Evolutionary conservation across 2,113 vertebrate species (phyloP).

Genomic region (Ictidomys tridecemlineatus): DNA sequence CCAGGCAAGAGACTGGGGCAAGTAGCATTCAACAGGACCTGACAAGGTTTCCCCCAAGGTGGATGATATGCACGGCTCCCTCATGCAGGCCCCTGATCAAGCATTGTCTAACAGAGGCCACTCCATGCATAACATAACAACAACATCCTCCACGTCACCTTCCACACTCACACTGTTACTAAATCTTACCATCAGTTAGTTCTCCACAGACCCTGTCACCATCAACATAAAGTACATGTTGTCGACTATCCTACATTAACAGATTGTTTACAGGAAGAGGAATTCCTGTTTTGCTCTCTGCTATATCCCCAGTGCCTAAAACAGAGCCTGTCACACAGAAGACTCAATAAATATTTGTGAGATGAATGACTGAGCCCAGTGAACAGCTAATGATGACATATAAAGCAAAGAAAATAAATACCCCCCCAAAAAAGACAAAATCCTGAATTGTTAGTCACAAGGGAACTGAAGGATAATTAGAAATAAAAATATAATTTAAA

Average conservation of each 20-base stretch:
- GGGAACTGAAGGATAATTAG: background rate
- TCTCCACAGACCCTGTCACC: background rate
- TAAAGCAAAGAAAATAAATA: background rate
- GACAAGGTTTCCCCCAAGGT: background rate
- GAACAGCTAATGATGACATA: background rate
- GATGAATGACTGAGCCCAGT: background rate
- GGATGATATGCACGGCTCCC: accelerated
- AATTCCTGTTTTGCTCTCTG: background rate
- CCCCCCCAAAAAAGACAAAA: background rate
- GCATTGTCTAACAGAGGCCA: background rate
- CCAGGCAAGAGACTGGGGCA: background rate
- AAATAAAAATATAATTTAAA: background rate
- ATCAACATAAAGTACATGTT: background rate
- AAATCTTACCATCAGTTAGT: background rate
- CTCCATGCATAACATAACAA: background rate
- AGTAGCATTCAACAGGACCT: background rate
- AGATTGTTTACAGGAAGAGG: background rate
- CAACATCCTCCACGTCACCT: accelerated
- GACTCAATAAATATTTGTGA: background rate
- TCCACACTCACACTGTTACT: background rate
- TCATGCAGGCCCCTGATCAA: background rate
- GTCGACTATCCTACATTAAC: background rate
- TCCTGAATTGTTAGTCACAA: background rate
- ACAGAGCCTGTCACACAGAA: background rate
- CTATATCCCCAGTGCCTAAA: background rate